Base-by-base conservation (phyloP, 2,113 vertebrate species). In the Motacilla alba region DNA sequence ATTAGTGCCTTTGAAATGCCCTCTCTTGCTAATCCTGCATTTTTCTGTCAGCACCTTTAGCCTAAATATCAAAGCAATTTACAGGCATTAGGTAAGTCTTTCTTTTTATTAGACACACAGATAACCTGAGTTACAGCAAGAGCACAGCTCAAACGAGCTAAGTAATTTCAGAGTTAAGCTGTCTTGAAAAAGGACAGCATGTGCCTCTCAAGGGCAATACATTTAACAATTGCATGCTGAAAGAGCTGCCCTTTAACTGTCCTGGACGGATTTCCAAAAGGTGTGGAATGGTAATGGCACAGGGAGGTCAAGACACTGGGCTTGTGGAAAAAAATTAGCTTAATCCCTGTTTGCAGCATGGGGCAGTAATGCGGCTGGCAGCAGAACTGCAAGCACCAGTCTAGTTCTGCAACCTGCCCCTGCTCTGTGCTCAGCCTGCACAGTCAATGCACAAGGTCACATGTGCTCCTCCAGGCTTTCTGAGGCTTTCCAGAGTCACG, bases 61-160 rank as follows among this genome's bases (percentile, higher is more conserved):
- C 86, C 69, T 56, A 93, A 95, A 64, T 81, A 96, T 89, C 83
- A 93, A 90, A 92, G 76, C 73, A 89, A 96, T 86, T 95, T 92
- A 83, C 92, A 93, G 75, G 80, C 64, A 92, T 94, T 88, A 83
- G 88, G 63, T 80, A 93, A 83, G 88, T 79, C 82, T 87, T 75
- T 37, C 67, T 85, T 88, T 96, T 88, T 83, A 69, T 88, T 66
- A 93, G 79, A 67, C 33, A 67, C 23, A 81, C 1, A 2, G 83
- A 58, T 83, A 92, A 87, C 56, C 62, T 68, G 52, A 94, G 68
- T 72, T 86, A 66, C 83, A 92, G 86, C 70, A 91, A 56, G 44
- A 95, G 80, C 81, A 91, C 63, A 94, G 80, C 89, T 83, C 88
- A 94, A 95, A 77, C 37, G 31, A 95, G 64, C 72, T 33, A 83